phyloP scores from a whole-genome alignment of 2,797 vertebrate genomes.

The Masticophis lateralis region DNA sequence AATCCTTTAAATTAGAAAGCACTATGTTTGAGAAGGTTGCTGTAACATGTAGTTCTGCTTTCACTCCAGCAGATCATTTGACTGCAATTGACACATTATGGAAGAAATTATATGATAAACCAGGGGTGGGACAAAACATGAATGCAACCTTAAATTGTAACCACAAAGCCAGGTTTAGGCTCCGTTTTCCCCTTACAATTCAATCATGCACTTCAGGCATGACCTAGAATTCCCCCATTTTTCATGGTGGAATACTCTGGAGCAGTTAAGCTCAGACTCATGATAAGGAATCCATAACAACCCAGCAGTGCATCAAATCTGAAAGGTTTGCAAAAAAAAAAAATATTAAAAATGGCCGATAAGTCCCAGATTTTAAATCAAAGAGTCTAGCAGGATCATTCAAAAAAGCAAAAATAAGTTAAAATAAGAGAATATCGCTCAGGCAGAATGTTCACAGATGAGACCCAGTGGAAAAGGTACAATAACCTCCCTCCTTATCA shows the following conservation, averaged over 20 bases:
- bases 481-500: background rate
- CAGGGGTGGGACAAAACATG: background rate
- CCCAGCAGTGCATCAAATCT: background rate
- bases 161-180: background rate
- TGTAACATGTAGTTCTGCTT: background rate
- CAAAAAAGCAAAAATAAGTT: background rate
- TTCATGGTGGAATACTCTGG: background rate
- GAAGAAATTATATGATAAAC: background rate
- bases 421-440: background rate
- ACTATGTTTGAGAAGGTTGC: background rate
- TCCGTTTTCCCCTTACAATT: background rate
- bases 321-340: background rate
- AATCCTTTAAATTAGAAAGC: background rate
- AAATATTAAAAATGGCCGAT: background rate
- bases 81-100: background rate
- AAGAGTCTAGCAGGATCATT: background rate
- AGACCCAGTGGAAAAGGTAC: background rate
- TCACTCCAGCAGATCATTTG: background rate
- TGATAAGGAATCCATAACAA: background rate
- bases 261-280: background rate
- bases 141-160: background rate
- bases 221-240: background rate
- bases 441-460: background rate
- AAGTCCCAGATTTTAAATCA: background rate
- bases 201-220: background rate